phyloP scores from a whole-genome alignment of 2,888 invertebrate genomes.

The Myopa tessellatipennis region DNA sequence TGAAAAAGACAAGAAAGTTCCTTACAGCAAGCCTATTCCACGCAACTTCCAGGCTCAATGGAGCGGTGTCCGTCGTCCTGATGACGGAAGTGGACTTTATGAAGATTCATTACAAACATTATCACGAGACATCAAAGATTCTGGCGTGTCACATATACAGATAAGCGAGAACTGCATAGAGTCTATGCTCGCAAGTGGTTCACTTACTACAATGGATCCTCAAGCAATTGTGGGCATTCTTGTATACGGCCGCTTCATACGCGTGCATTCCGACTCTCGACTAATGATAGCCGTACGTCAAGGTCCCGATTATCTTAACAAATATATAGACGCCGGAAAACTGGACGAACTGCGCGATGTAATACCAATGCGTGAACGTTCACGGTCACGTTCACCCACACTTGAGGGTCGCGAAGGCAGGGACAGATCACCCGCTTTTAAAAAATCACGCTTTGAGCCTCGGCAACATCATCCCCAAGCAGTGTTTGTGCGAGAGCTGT shows the following conservation, averaged over 20 bases:
- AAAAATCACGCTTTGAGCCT: slow-evolving; percentile 65
- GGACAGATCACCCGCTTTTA: slow-evolving; percentile 58
- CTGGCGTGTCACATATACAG: slow-evolving; percentile 72
- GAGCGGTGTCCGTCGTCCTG: slow-evolving; percentile 80
- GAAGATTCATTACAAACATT: slow-evolving; percentile 66
- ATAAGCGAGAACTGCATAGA: slow-evolving; percentile 81
- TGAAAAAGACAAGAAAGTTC: slow-evolving; percentile 85
- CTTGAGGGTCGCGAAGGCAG: slow-evolving; percentile 55
- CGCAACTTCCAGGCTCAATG: slow-evolving; percentile 97
- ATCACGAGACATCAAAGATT: slow-evolving; percentile 72
- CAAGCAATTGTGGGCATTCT: slow-evolving; percentile 85
- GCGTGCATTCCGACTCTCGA: slow-evolving; percentile 81
- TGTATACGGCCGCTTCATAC: slow-evolving; percentile 84
- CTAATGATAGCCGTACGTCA: slow-evolving; percentile 81
- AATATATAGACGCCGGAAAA: slow-evolving; percentile 82
- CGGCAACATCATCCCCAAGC: slow-evolving; percentile 66
- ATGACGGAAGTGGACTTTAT: slow-evolving; percentile 59
- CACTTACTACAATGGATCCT: slow-evolving; percentile 80
- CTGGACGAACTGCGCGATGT: slow-evolving; percentile 84
- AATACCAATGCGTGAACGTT: slow-evolving; percentile 75
- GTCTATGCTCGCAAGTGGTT: slow-evolving; percentile 71
- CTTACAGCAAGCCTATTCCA: slow-evolving; percentile 96
- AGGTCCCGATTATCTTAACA: slow-evolving; percentile 81
- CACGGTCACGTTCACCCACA: slow-evolving; percentile 60
- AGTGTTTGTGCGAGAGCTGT: slow-evolving; percentile 61